Evolutionary conservation across 2,797 vertebrate species (phyloP).

Genomic region (Neosilurus mollespiculum): DNA sequence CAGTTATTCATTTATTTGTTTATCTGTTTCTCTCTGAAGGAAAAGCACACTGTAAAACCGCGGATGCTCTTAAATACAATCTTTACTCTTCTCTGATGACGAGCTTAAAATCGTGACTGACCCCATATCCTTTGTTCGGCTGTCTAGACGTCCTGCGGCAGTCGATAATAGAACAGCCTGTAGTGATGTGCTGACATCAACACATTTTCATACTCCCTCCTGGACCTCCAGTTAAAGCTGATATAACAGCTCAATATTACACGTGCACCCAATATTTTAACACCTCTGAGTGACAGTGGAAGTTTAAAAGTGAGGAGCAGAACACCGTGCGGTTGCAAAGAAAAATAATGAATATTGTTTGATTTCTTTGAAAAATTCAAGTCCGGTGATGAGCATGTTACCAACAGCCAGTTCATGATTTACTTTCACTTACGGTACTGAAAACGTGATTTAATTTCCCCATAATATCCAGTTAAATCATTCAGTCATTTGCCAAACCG

Average conservation of each 20-base stretch:
- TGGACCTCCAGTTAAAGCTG: background rate
- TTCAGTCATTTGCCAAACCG: no score
- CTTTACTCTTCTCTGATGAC: slow-evolving; percentile 47
- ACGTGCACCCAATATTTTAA: background rate
- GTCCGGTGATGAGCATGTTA: no score
- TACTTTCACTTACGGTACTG: no score
- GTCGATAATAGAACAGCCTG: background rate
- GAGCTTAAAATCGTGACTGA: slow-evolving; percentile 44
- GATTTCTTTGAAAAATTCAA: no score
- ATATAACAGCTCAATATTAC: background rate
- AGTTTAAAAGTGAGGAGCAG: no score
- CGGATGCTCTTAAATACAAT: slow-evolving; percentile 43
- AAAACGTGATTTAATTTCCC: no score
- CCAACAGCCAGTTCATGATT: no score
- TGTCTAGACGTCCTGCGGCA: slow-evolving; percentile 53
- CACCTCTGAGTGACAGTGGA: no score
- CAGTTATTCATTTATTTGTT: no score
- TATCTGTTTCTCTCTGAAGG: background rate
- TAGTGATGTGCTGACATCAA: background rate
- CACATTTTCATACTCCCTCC: background rate
- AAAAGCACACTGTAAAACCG: slow-evolving; percentile 49
- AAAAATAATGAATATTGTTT: no score
- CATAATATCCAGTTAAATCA: no score
- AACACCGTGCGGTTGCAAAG: no score
- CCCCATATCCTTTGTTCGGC: slow-evolving; percentile 48